Base-by-base conservation (phyloP, 2,113 vertebrate species). In the Antechinus stuartii region DNA sequence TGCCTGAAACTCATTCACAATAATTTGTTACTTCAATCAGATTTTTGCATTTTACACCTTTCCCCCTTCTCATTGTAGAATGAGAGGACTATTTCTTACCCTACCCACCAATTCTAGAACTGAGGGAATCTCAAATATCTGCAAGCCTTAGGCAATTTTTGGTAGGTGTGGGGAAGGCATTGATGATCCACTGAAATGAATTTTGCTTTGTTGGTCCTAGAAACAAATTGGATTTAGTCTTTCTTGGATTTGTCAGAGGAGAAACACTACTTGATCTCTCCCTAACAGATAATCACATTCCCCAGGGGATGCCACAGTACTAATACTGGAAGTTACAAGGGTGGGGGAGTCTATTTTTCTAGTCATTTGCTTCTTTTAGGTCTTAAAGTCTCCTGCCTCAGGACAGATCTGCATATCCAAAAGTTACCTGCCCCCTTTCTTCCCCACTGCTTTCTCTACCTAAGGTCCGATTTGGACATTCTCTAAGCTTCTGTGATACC, bases 161-260 rank as follows among this genome's bases (percentile, higher is more conserved):
- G 19, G 35, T 3, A 10, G 30, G 68, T 52, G 9, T 52, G 35
- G 4, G 5, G 1, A 14, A 14, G 0, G 2, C 5, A 0, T 42
- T 22, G 68, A 23, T 42, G 16, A 84, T 84, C 35, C 6, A 23
- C n/a, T 42, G 68, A 42, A 84, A 42, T 42, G 42, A 84, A n/a
- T 22, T 19, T 84, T 84, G 16, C 35, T 84, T 84, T 23, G n/a
- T 23, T 84, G n/a, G 68, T 4, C n/a, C 68, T 42, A 35, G 12
- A 35, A 35, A 68, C 30, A 68, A 35, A 35, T 0, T 35, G 30
- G 61, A 68, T 68, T 84, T 42, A 42, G 68, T 84, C 1, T 84
- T 84, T 42, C 8, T 42, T 22, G 35, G 35, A 22, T 84, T n/a
- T 76, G 6, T 84, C 35, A 42, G 68, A 84, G n/a, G n/a, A 84